Conservation (phyloP, 92 coral and sea anemone species). For the Epizoanthus ramosus region DNA sequence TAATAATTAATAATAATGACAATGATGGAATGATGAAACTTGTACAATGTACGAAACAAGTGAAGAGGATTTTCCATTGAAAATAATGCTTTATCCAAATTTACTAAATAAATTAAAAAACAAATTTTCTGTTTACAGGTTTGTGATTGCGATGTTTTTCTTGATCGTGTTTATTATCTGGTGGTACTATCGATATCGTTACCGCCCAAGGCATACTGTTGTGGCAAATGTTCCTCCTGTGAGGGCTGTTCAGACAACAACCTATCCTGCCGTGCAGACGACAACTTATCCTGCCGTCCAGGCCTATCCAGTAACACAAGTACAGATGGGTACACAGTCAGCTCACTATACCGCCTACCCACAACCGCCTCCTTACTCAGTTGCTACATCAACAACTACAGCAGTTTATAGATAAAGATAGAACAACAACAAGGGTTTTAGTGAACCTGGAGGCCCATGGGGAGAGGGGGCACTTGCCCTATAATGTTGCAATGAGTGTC, state of each 20-base stretch:
- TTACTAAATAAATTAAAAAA: not conserved
- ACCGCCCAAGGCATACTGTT: conserved; percentile 71
- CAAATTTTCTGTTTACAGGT: conserved; percentile 50
- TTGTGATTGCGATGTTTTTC: conserved; percentile 53
- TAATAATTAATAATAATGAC: too few species aligned
- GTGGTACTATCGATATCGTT: conserved; percentile 97
- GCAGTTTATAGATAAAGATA: conserved; percentile 20
- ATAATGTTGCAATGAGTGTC: too few species aligned
- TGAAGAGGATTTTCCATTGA: not conserved
- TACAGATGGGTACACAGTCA: conserved; percentile 6
- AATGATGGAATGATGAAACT: too few species aligned
- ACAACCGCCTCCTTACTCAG: conserved; percentile 58
- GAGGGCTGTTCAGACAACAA: conserved; percentile 41
- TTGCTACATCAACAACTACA: conserved; percentile 36
- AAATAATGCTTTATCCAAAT: not conserved
- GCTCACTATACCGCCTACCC: conserved; percentile 38
- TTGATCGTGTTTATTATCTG: conserved; percentile 68
- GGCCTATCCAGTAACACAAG: conserved; percentile 16
- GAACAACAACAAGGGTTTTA: not conserved
- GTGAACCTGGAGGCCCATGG: too few species aligned
- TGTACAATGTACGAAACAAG: not conserved
- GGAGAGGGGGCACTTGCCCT: too few species aligned
- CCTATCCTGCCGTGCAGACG: conserved; percentile 44
- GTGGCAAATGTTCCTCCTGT: conserved; percentile 45
- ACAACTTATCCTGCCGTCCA: conserved; percentile 14